Base-by-base conservation (phyloP, 2,113 vertebrate species). In the human (Homo sapiens) region DNA sequence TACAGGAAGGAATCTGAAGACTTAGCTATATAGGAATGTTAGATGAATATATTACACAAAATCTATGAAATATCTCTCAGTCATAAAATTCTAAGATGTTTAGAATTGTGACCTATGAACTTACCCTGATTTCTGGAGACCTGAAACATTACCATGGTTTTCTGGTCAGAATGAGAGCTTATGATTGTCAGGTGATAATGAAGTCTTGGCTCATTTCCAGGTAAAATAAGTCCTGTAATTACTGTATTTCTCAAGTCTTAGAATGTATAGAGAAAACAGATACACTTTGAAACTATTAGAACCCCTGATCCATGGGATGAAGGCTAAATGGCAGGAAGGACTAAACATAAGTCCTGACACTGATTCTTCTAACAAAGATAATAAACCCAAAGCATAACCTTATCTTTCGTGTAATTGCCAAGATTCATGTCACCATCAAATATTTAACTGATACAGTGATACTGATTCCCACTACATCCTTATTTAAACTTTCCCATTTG, bases 401-500 rank as follows among this genome's bases (percentile, higher is more conserved):
- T 50, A 22, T 35, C 14, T 25, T 80, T 61, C 61, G 12, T 13
- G 43, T 30, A n/a, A 48, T 12, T 48, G 23, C 18, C 48, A 18
- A 93, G n/a, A 89, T 43, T 64, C 38, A 57, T 61, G 38, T 22
- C 32, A 38, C 70, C 85, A 72, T 57, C 61, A 89, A 85, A 6
- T 59, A 64, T 38, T 35, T 48, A 45, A 97, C 52, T 73, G 32
- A 48, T 40, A 14, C 8, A 57, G 59, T 76, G 72, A 22, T 61
- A 55, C 85, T 93, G 79, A 48, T 85, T 90, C 64, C 80, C 64
- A 35, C 7, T 16, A 45, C 89, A 73, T 85, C 96, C 96, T 95
- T 85, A 93, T 80, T 95, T 93, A 90, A 90, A 97, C 93, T 95
- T 80, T 45, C 38, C 79, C 38, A 61, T 40, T 73, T 66, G 61